Evolutionary conservation across 1,140 invertebrate genomes (phyloP).

Genomic region (Drosophila paulistorum): DNA sequence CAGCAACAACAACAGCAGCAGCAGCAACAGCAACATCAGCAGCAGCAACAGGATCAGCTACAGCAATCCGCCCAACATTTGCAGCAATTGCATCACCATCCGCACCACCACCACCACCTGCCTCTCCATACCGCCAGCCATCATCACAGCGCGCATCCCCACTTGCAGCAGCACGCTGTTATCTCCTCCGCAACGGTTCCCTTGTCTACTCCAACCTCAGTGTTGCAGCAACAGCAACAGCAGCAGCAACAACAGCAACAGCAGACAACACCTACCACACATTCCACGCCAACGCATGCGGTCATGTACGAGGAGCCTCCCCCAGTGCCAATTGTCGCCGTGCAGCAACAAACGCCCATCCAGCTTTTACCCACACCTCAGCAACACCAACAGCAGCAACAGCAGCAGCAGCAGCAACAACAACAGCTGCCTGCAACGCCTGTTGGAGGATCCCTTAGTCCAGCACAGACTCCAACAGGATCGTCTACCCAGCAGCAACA

Average conservation of each 20-base stretch:
- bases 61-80: slow-evolving; percentile 56
- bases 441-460: slow-evolving; percentile 71
- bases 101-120: slow-evolving; percentile 72
- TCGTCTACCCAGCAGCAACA: slow-evolving; percentile 51
- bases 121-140: slow-evolving; percentile 56
- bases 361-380: slow-evolving; percentile 67
- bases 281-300: slow-evolving; percentile 82
- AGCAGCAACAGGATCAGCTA: slow-evolving; percentile 57
- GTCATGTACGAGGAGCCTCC: slow-evolving; percentile 82
- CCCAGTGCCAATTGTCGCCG: slow-evolving; percentile 75
- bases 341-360: slow-evolving; percentile 60
- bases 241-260: slow-evolving; percentile 62
- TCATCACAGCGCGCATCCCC: slow-evolving; percentile 59
- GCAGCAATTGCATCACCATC: slow-evolving; percentile 72
- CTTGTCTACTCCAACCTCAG: slow-evolving; percentile 57
- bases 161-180: slow-evolving; percentile 63
- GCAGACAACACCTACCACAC: slow-evolving; percentile 75
- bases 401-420: slow-evolving; percentile 36
- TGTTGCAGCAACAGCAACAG: slow-evolving; percentile 55
- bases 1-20: slow-evolving; percentile 52
- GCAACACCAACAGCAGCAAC: slow-evolving; percentile 56
- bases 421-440: slow-evolving; percentile 69
- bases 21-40: slow-evolving; percentile 53
- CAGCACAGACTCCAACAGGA: slow-evolving; percentile 72
- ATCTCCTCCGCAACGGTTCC: slow-evolving; percentile 61